Evolutionary conservation across 2,888 invertebrate species (phyloP), one percentile per base, ranked within the genome.

Genomic region (Acrocera orbiculus): DNA sequence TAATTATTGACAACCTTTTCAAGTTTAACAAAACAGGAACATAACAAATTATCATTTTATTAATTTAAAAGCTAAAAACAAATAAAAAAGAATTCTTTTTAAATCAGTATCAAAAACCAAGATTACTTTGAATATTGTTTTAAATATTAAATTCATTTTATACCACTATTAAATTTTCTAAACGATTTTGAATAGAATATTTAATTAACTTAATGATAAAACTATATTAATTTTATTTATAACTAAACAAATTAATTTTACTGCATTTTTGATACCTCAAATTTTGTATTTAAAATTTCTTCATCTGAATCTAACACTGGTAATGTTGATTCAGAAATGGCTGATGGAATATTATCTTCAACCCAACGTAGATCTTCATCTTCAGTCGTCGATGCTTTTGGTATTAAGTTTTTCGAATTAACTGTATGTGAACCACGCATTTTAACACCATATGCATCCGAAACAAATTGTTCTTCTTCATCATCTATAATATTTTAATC

Each of bases 191-290:
- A n/a, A n/a, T n/a, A n/a, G n/a, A n/a, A n/a, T n/a, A n/a, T n/a
- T n/a, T n/a, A n/a, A n/a, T n/a, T n/a, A n/a, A n/a, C n/a, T n/a
- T n/a, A n/a, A n/a, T n/a, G n/a, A n/a, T n/a, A n/a, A n/a, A n/a
- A n/a, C n/a, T n/a, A n/a, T n/a, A n/a, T n/a, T n/a, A 8, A 22
- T 7, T 22, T 22, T 9, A 8, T 9, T 8, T 22, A 8, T 9
- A 9, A 22, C 6, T 17, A 26, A 27, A 20, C 10, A 28, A 9
- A 16, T 23, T 23, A 4, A 23, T 30, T 34, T 27, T 59, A 85
- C 65, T 85, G 82, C 83, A 85, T 85, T 63, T 85, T 85, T 32
- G 81, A 83, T 42, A 83, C 76, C 64, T 85, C 85, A 56, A 85
- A 85, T 58, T 79, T 76, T 3, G 83, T 80, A 47, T 75, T 81